Evolutionary conservation across 2,113 vertebrate species (phyloP).

Genomic region (Solenodon paradoxus): DNA sequence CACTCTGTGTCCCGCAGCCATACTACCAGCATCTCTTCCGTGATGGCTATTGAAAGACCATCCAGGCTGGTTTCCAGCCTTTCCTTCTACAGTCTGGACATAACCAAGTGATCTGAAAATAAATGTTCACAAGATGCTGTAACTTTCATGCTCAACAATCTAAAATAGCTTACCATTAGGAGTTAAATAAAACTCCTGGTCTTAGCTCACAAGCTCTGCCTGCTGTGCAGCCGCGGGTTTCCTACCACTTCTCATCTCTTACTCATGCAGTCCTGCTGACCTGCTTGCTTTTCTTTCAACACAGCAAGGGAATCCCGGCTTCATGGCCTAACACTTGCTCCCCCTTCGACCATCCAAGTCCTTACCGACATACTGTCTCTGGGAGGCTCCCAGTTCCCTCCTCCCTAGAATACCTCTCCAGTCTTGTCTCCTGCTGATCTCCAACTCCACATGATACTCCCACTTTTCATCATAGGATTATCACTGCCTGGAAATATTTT

Average conservation of each 20-base stretch:
- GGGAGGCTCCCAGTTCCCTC: neutral
- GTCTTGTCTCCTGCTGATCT: neutral
- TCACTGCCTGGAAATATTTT: neutral
- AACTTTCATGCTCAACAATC: neutral
- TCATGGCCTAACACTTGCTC: fast-evolving
- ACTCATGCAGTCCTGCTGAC: too few species aligned
- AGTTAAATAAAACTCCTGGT: neutral
- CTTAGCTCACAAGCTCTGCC: too few species aligned
- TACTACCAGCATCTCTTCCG: neutral
- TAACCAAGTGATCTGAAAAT: neutral
- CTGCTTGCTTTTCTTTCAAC: neutral
- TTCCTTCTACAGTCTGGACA: neutral
- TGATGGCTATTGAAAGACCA: neutral
- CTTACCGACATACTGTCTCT: neutral
- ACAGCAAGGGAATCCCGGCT: too few species aligned
- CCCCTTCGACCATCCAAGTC: neutral
- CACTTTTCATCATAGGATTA: neutral
- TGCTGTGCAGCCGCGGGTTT: fast-evolving
- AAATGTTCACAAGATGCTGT: neutral
- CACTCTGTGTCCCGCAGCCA: neutral
- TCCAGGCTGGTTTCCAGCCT: neutral
- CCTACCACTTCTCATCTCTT: neutral
- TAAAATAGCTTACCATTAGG: neutral
- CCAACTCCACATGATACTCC: neutral
- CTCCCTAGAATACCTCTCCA: neutral